Evolutionary conservation across 2,888 invertebrate genomes (phyloP).

Genomic region (Spisula subtruncata): DNA sequence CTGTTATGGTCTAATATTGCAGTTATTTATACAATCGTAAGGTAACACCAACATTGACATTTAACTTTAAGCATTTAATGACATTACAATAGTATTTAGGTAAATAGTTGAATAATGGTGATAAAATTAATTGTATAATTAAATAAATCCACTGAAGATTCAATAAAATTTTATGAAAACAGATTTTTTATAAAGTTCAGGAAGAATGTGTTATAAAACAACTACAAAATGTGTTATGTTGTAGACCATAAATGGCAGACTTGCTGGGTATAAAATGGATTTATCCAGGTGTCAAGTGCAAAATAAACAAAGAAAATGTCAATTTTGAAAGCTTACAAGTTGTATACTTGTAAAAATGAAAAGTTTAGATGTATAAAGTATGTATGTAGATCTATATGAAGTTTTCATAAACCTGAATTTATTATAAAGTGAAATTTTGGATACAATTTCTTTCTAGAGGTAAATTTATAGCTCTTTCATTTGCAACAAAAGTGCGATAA

Average conservation of each 20-base stretch:
- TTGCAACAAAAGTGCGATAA: too few relatives aligned
- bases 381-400: too few relatives aligned
- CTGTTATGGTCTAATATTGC: too few relatives aligned
- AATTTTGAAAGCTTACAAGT: conserved; percentile 8
- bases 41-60: too few relatives aligned
- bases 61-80: background rate
- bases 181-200: background rate
- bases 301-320: conserved; percentile 30
- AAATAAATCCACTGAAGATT: background rate
- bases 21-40: too few relatives aligned
- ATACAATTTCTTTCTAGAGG: background rate
- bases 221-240: background rate
- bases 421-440: background rate
- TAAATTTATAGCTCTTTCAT: background rate
- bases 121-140: background rate
- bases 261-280: conserved; percentile 1
- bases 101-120: background rate
- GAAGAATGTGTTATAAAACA: background rate
- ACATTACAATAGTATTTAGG: background rate
- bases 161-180: too few relatives aligned
- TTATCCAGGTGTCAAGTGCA: background rate
- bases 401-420: too few relatives aligned
- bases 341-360: background rate
- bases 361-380: conserved; percentile 1
- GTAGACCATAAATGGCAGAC: background rate